These are phyloP conservation scores for Alentia gelatinosa DNA, from an alignment of 2,888 invertebrate genomes.

Conservation along the genomic window DNA sequence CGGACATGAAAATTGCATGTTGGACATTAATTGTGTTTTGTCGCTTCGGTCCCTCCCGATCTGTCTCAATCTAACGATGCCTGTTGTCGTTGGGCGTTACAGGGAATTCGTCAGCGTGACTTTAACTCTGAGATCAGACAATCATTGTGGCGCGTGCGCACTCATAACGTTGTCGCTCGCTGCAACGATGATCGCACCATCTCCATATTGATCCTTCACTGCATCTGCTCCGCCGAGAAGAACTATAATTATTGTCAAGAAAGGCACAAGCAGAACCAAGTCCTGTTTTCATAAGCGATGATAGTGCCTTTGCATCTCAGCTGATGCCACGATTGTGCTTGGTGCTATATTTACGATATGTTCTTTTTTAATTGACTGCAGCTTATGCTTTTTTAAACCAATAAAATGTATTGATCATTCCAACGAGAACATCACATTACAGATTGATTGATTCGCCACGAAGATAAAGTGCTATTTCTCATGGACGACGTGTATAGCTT, in stretches of 20 bases:
- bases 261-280: background rate
- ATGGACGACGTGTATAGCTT: too few relatives aligned
- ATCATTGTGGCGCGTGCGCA: background rate
- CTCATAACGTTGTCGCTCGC: background rate
- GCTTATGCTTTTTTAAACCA: too few relatives aligned
- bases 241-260: background rate
- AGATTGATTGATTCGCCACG: too few relatives aligned
- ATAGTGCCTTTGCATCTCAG: too few relatives aligned
- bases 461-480: too few relatives aligned
- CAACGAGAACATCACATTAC: too few relatives aligned
- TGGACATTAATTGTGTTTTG: constrained; percentile 48
- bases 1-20: constrained; percentile 52
- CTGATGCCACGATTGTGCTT: too few relatives aligned
- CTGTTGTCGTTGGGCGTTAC: too few relatives aligned
- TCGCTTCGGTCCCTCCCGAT: background rate
- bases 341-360: too few relatives aligned
- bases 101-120: background rate
- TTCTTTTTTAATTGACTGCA: too few relatives aligned
- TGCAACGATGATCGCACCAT: background rate
- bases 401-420: too few relatives aligned
- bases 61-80: constrained; percentile 47
- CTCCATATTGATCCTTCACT: background rate
- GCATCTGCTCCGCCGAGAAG: background rate
- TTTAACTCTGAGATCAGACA: background rate
- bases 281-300: too few relatives aligned